These are phyloP conservation scores for Ommatoiulus sabulosus DNA, from an alignment of 2,888 invertebrate species.

Conservation along the genomic window DNA sequence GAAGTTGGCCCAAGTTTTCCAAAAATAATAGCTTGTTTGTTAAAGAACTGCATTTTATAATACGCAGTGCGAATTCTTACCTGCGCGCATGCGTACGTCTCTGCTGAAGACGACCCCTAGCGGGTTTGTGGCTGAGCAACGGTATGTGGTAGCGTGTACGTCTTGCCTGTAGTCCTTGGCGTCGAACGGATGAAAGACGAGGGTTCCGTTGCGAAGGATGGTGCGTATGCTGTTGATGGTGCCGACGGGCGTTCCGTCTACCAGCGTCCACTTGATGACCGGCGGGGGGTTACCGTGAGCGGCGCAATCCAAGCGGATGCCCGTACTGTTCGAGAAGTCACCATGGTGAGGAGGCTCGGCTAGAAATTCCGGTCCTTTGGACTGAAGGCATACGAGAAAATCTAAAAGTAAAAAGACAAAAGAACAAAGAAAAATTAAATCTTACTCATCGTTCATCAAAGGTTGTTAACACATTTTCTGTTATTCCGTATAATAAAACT, in stretches of 20 bases:
- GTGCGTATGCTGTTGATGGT: conserved; percentile 55
- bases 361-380: conserved; percentile 66
- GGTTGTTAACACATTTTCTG: too few relatives aligned
- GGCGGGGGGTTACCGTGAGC: conserved; percentile 67
- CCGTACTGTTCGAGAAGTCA: conserved; percentile 66
- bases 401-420: neutral
- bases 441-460: too few relatives aligned
- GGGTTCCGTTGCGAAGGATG: conserved; percentile 57
- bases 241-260: conserved; percentile 55
- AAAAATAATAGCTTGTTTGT: too few relatives aligned
- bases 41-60: too few relatives aligned
- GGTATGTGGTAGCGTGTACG: conserved; percentile 59
- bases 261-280: conserved; percentile 54
- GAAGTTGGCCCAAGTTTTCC: too few relatives aligned
- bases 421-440: too few relatives aligned
- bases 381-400: conserved; percentile 13
- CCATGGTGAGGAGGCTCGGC: conserved; percentile 65
- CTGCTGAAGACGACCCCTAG: conserved; percentile 59
- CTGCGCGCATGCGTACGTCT: conserved; percentile 59
- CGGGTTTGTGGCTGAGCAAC: conserved; percentile 57
- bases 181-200: conserved; percentile 58
- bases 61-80: conserved; percentile 32
- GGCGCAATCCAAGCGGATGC: conserved; percentile 66
- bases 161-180: conserved; percentile 59
- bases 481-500: too few relatives aligned